Evolutionary conservation across 2,888 invertebrate species (phyloP), one percentile per base, ranked within the genome.

Genomic region (Apodemia zela): DNA sequence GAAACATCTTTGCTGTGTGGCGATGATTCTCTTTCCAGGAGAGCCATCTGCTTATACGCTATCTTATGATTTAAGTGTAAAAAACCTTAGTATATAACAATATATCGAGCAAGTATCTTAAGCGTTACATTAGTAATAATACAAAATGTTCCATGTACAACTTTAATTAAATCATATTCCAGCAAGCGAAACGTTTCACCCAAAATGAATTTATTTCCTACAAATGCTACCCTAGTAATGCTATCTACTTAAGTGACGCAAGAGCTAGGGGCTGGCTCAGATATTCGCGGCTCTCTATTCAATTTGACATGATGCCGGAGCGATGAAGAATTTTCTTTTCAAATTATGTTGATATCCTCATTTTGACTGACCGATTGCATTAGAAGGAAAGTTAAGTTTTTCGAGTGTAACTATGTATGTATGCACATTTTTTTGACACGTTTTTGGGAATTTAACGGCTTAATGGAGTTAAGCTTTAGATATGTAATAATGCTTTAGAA

Each of bases 201-300:
- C 68, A 66, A 72, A 73, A 69, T 69, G 70, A 73, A 71, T 73
- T 73, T 70, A 68, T 73, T 66, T 67, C 60, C 64, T 66, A 67
- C 63, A 67, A 69, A 67, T 66, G 61, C 58, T 57, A 57, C 54
- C 61, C 63, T 65, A 63, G 67, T 67, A 67, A 71, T 69, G 61
- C 59, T 67, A 71, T 69, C 66, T 64, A 62, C 67, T 70, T 66
- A 68, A 71, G 68, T 69, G 69, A 66, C 51, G 62, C 65, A 64
- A 64, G 61, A 60, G 63, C 63, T 54, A 15, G 21, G 45, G 54
- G 51, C 62, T 65, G n/a, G 54, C 54, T 54, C 54, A 54, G 25
- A 25, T 25, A 29, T 29, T 29, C 21, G 54, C 15, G 25, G 54
- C 51, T 51, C 21, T 51, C 51, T 51, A 51, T 51, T 51, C 21